Conservation (phyloP, 2,888 invertebrate species). For the Melikaiella ostensackeni region DNA sequence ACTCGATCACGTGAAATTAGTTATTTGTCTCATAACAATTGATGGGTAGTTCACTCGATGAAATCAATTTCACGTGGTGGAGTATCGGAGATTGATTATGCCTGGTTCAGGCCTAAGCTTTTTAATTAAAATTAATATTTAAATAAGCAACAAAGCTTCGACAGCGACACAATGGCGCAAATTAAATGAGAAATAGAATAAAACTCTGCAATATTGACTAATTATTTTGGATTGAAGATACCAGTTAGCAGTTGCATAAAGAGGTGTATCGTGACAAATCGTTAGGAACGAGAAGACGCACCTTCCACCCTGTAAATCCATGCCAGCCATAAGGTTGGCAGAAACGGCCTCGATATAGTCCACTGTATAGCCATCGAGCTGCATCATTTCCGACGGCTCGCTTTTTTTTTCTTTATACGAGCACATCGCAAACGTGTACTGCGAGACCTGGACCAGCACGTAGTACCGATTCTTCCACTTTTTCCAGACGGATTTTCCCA, state of each 20-base stretch:
- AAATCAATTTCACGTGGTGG: not conserved
- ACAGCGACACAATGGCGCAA: not conserved
- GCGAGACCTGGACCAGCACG: slow-evolving; percentile 99
- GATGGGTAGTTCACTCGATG: not conserved
- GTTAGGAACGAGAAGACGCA: slow-evolving; percentile 39
- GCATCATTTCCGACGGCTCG: slow-evolving; percentile 99
- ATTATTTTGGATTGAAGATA: slow-evolving; percentile 28
- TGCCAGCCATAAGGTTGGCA: slow-evolving; percentile 95
- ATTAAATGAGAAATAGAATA: not conserved
- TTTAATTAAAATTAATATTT: not conserved
- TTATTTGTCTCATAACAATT: not conserved
- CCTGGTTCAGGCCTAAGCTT: not conserved
- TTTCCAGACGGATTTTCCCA: slow-evolving; percentile 98
- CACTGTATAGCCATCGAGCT: slow-evolving; percentile 98
- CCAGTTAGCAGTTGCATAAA: slow-evolving; percentile 35
- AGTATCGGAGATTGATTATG: not conserved
- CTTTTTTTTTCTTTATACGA: slow-evolving; percentile 99
- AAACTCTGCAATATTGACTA: not conserved
- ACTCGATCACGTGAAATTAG: not conserved
- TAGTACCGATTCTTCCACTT: slow-evolving; percentile 99
- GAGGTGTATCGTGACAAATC: slow-evolving; percentile 35
- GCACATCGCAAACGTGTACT: slow-evolving; percentile 99
- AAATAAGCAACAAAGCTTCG: not conserved
- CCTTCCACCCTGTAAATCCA: slow-evolving; percentile 80
- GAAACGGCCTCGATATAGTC: slow-evolving; percentile 97